phyloP scores from a whole-genome alignment of 2,888 invertebrate genomes.

The Caenorhabditis afra region DNA sequence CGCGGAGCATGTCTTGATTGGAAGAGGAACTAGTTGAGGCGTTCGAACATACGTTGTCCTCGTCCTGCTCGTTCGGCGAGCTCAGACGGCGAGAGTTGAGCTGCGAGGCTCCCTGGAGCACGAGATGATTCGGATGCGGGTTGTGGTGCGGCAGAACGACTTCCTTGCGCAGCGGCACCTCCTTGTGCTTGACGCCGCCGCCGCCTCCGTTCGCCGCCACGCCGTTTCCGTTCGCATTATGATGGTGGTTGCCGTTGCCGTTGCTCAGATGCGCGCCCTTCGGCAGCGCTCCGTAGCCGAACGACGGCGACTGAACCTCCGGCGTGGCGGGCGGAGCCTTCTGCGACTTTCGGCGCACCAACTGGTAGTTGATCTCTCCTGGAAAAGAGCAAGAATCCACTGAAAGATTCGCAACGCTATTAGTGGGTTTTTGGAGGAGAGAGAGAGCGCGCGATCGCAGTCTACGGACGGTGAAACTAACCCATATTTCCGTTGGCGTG shows the following conservation, averaged over 20 bases:
- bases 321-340: conserved; percentile 50
- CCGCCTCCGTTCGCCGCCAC: conserved; percentile 1
- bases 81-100: conserved; percentile 32
- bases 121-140: conserved; percentile 11
- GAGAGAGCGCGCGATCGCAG: too few relatives aligned
- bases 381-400: conserved; percentile 11
- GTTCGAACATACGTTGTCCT: conserved; percentile 49
- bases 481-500: conserved; percentile 60
- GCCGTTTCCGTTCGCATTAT: too few relatives aligned
- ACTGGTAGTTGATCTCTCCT: conserved; percentile 53
- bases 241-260: too few relatives aligned
- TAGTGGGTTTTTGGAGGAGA: background rate
- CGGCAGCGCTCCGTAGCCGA: conserved; percentile 37
- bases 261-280: conserved; percentile 2
- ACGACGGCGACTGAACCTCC: conserved; percentile 17
- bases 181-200: background rate
- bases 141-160: too few relatives aligned
- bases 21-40: background rate
- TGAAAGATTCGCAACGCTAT: background rate
- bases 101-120: conserved; percentile 19
- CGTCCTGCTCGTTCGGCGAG: conserved; percentile 59
- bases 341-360: conserved; percentile 35
- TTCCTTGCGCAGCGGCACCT: too few relatives aligned
- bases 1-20: conserved; percentile 27
- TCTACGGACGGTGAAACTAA: too few relatives aligned